A percentile compares a stretch with the other conserved stretches of the same genome.
These are phyloP conservation scores for Cataglyphis altisquamis DNA, from an alignment of 2,888 invertebrate species.

Conservation along the genomic window DNA sequence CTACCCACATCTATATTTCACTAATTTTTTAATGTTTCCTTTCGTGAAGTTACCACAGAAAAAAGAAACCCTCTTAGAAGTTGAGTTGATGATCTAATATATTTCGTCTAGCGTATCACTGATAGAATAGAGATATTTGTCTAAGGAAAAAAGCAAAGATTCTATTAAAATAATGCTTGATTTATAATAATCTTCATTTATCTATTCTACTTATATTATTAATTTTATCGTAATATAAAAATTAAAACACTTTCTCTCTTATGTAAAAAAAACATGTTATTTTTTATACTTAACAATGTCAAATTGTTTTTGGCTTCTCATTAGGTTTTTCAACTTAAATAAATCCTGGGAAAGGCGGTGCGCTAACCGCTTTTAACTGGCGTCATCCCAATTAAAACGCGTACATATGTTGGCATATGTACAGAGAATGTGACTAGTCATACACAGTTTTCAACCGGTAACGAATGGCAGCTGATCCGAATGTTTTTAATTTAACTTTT, in stretches of 20 bases:
- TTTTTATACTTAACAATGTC: not conserved
- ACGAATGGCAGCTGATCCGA: constrained; percentile 72
- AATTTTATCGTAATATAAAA: not conserved
- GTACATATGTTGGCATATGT: constrained; percentile 57
- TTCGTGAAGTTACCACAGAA: not conserved
- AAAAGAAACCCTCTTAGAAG: constrained; percentile 17
- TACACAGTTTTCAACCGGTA: constrained; percentile 43
- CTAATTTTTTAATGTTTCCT: not conserved
- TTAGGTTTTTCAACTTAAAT: constrained; percentile 59
- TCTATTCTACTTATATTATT: not conserved
- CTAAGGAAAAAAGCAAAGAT: not conserved
- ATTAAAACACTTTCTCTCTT: not conserved
- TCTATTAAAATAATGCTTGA: not conserved
- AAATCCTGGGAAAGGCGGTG: constrained; percentile 75
- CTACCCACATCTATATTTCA: constrained; percentile 47
- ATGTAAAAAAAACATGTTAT: not conserved
- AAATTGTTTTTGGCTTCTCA: not conserved
- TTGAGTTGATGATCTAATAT: not conserved
- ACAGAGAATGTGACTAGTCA: not conserved
- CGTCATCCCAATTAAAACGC: constrained; percentile 76
- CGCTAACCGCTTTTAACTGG: constrained; percentile 68
- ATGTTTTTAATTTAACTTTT: constrained; percentile 69
- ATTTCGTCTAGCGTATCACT: not conserved
- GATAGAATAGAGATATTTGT: constrained; percentile 21
- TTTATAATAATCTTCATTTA: not conserved